A percentile compares a stretch with the other conserved stretches of the same genome.
phyloP scores from a whole-genome alignment of 1,140 invertebrate species.

The Lepidurus packardi region DNA sequence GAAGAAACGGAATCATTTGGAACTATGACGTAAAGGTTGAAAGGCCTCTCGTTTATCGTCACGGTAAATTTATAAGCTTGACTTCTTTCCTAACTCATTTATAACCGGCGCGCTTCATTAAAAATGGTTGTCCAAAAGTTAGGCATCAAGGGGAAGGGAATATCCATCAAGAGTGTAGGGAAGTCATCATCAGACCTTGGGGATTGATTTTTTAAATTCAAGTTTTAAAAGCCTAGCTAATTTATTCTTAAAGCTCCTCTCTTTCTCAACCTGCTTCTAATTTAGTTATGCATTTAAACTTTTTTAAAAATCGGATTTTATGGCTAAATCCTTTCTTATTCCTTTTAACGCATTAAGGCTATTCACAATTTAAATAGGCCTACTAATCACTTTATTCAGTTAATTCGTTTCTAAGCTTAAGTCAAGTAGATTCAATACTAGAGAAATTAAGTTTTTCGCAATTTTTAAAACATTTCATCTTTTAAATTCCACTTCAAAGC shows the following conservation, averaged over 20 bases:
- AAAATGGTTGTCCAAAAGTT: not conserved
- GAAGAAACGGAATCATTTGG: not conserved
- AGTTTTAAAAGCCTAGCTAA: constrained; percentile 2
- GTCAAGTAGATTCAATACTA: too few species aligned
- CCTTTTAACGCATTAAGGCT: too few species aligned
- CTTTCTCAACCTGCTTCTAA: not conserved
- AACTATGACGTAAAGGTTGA: not conserved
- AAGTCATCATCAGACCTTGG: not conserved
- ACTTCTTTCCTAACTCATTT: not conserved
- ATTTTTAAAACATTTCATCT: too few species aligned
- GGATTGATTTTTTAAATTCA: not conserved
- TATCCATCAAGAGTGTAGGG: not conserved
- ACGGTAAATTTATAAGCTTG: not conserved
- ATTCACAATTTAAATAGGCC: too few species aligned
- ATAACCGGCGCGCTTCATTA: not conserved
- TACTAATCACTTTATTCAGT: too few species aligned
- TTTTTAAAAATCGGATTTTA: too few species aligned
- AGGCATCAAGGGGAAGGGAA: not conserved
- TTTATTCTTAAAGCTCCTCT: not conserved
- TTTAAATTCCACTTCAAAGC: too few species aligned
- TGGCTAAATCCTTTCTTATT: too few species aligned
- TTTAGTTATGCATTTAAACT: not conserved
- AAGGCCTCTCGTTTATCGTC: not conserved
- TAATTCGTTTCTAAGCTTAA: too few species aligned
- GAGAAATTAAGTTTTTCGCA: too few species aligned